Percentiles rank a stretch among this genome's conserved stretches.
These are phyloP conservation scores for Piscicola geometra DNA, from an alignment of 2,888 invertebrate genomes.

Conservation along the genomic window DNA sequence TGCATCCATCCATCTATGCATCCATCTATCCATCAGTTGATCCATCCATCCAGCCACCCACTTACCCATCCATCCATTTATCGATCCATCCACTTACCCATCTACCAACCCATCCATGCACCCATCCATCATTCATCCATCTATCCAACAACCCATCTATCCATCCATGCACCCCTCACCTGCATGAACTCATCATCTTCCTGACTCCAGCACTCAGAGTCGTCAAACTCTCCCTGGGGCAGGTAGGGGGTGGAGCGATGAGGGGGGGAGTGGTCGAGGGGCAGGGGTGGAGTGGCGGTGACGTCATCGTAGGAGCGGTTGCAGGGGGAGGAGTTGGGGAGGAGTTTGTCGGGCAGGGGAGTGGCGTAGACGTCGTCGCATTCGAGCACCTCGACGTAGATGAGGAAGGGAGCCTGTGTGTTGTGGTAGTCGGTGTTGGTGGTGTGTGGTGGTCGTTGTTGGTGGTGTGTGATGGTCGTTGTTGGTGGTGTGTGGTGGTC, in stretches of 20 bases:
- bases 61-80: too few relatives aligned
- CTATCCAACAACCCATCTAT: too few relatives aligned
- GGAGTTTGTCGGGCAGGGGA: constrained; percentile 77
- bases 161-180: constrained; percentile 54
- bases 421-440: too few relatives aligned
- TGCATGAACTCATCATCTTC: constrained; percentile 89
- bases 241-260: background rate
- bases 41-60: too few relatives aligned
- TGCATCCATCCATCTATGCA: too few relatives aligned
- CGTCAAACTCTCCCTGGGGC: constrained; percentile 49
- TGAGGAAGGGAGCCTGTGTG: constrained; percentile 88
- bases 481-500: too few relatives aligned
- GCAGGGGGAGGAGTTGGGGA: constrained; percentile 58
- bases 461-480: too few relatives aligned
- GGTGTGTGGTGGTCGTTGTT: too few relatives aligned
- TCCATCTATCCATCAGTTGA: too few relatives aligned
- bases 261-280: background rate
- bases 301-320: constrained; percentile 27
- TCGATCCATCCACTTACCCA: too few relatives aligned
- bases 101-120: too few relatives aligned
- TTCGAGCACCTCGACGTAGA: constrained; percentile 93
- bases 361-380: constrained; percentile 76
- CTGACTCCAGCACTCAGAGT: constrained; percentile 79
- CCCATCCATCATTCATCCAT: too few relatives aligned
- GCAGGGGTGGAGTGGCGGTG: background rate